Evolutionary conservation across 2,113 vertebrate genomes (phyloP).

Genomic region (Regulus satrapa): DNA sequence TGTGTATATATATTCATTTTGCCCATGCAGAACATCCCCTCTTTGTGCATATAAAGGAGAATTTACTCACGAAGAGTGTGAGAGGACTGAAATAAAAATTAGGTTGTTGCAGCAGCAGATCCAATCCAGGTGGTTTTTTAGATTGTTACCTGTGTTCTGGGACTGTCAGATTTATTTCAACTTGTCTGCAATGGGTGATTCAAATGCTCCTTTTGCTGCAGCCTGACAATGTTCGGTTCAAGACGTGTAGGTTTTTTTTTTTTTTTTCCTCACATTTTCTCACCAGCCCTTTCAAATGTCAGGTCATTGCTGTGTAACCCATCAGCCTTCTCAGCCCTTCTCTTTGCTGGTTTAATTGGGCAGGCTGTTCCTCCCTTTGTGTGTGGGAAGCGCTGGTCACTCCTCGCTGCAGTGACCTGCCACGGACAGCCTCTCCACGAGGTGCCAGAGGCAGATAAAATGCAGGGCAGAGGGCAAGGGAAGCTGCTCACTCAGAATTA

Average conservation of each 20-base stretch:
- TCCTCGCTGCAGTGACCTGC: not conserved
- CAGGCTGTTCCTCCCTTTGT: not conserved
- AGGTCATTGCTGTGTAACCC: not conserved
- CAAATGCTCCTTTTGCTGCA: not conserved
- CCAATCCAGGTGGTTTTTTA: not conserved
- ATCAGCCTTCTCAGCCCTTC: not conserved
- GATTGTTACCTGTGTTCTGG: not conserved
- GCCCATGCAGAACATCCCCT: not conserved
- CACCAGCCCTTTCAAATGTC: not conserved
- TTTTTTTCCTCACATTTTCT: not conserved
- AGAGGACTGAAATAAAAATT: not conserved
- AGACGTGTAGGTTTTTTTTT: not conserved
- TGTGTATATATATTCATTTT: not conserved
- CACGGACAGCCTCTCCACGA: fast-evolving
- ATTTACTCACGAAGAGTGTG: not conserved
- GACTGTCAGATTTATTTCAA: not conserved
- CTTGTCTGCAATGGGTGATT: not conserved
- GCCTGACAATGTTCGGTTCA: not conserved
- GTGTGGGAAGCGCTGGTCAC: not conserved
- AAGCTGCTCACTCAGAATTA: not conserved
- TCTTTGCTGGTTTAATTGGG: not conserved
- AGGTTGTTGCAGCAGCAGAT: not conserved
- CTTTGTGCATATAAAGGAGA: not conserved
- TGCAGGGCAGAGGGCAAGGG: not conserved
- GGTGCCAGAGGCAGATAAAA: not conserved